Evolutionary conservation across 1,140 invertebrate genomes (phyloP), one percentile per base, ranked within the genome.

Genomic region (Atopsyche davidsoni): DNA sequence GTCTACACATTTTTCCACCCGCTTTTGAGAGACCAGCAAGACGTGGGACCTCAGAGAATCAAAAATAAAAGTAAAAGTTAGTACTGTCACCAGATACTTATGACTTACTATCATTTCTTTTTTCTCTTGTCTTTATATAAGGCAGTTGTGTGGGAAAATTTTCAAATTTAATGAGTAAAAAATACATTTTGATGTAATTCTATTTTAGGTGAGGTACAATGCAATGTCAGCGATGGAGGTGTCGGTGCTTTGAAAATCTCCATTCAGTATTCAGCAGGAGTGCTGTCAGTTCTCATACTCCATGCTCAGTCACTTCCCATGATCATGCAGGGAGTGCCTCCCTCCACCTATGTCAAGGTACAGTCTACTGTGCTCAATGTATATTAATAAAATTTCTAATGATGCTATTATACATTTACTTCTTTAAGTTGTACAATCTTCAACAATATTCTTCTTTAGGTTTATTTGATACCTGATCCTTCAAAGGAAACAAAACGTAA

Each of bases 1-100:
- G 92, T 98, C 4, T 98, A 98, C 66, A 98, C 95, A 1, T 98
- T 98, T 73, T 97, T 98, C 68, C 96, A 98, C 78, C 92, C 94
- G 7, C 68, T 98, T 52, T 69, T 97, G 38, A 72, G 94, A 56
- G 96, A 91, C 64, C 87, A 90, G 67, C 85, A 95, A 70, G 89
- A 90, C 63, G 80, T 84, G 23, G 86, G 75, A 46, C 70, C 70
- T 9, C 72, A 73, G 55, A 57, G 70, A 45, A 61, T 64, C 45
- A 70, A 67, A 55, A 59, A 64, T 44, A 60, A 59, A 63, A 70
- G 85, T 87, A 68, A 55, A 23, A 13, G 35, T 18, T 52, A 14
- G 41, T 16, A 23, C 38, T 28, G 25, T 28, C 6, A 7, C 6
- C n/a, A n/a, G 25, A n/a, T 28, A 28, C 25, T 7, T 28, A 28